phyloP scores from a whole-genome alignment of 2,113 vertebrate genomes.

The Neoarius graeffei region DNA sequence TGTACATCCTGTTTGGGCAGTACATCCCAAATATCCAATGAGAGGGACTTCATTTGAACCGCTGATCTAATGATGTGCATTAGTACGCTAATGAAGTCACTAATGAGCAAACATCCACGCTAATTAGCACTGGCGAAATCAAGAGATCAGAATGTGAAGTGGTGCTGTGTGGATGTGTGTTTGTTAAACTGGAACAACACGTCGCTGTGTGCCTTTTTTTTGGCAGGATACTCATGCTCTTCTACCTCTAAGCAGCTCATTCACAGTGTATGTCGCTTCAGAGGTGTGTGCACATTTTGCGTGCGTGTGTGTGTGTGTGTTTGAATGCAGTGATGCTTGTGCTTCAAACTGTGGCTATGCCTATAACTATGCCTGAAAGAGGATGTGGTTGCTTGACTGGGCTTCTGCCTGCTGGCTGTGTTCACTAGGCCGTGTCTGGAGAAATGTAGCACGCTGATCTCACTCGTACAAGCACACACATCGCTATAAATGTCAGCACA shows the following conservation, averaged over 20 bases:
- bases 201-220: neutral
- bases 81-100: constrained; percentile 53
- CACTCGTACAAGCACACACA: constrained; percentile 12
- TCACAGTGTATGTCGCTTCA: neutral
- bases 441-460: constrained; percentile 14
- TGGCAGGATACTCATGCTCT: neutral
- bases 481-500: neutral
- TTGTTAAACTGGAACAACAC: neutral
- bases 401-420: constrained; percentile 13
- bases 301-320: neutral
- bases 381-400: constrained; percentile 49
- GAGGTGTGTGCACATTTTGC: neutral
- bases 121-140: constrained; percentile 33
- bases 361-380: constrained; percentile 39
- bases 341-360: neutral
- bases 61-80: constrained; percentile 52
- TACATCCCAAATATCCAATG: constrained; percentile 37
- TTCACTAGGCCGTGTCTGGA: constrained; percentile 1
- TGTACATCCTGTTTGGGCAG: neutral
- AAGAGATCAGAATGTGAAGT: neutral
- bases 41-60: constrained; percentile 48
- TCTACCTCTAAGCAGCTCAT: neutral
- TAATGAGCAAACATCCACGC: constrained; percentile 55
- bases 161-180: neutral
- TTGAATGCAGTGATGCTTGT: neutral